Percentiles rank a stretch among this genome's conserved stretches.
Conservation (phyloP, 2,113 vertebrate species). For the Ptilonorhynchus violaceus region DNA sequence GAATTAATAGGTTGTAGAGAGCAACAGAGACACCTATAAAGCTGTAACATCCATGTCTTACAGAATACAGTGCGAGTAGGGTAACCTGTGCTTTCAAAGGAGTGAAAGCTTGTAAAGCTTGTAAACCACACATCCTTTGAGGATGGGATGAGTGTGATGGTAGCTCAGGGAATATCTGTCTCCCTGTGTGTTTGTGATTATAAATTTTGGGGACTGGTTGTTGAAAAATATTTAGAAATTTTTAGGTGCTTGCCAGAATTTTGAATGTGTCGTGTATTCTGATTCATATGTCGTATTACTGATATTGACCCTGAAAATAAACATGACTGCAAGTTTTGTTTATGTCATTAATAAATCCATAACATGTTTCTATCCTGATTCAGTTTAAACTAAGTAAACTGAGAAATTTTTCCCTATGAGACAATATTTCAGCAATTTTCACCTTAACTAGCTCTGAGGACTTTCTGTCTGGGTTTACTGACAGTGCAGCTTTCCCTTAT, state of each 20-base stretch:
- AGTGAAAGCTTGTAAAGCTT: neutral
- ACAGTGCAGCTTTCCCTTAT: neutral
- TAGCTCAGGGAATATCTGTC: neutral
- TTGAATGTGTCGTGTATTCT: neutral
- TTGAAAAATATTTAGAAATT: neutral
- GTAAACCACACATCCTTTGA: neutral
- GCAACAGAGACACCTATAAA: neutral
- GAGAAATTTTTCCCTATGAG: neutral
- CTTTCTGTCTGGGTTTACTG: neutral
- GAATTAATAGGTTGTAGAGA: neutral
- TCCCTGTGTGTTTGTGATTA: neutral
- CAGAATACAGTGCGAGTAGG: neutral
- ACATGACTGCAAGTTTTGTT: neutral
- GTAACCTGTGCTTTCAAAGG: neutral
- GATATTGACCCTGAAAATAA: neutral
- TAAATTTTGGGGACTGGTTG: neutral
- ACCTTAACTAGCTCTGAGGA: neutral
- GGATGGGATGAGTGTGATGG: neutral
- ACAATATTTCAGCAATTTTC: neutral
- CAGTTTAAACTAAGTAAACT: neutral
- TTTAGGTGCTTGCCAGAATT: neutral
- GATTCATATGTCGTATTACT: neutral
- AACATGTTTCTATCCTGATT: neutral
- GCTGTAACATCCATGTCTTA: neutral
- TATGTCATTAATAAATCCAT: neutral